Conservation (phyloP, 2,113 vertebrate genomes). For the Coryphaenoides rupestris region DNA sequence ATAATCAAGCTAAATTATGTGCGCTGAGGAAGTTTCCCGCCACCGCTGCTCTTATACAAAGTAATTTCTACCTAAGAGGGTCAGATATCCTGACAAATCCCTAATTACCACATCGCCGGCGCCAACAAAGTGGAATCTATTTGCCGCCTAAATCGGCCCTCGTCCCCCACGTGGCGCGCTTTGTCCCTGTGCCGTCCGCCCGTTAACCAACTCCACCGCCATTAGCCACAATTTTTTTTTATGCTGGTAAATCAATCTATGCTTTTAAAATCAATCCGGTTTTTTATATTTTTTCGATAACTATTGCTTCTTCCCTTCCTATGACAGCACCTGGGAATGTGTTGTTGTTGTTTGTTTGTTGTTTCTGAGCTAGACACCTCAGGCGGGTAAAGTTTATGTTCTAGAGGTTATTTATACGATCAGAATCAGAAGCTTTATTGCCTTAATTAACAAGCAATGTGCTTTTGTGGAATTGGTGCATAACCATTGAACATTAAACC, state of each 20-base stretch:
- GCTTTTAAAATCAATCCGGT: too few relatives aligned
- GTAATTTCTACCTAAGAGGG: slow-evolving; percentile 98
- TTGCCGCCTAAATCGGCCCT: slow-evolving; percentile 90
- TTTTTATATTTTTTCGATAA: slow-evolving; percentile 84
- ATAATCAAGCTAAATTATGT: slow-evolving; percentile 98
- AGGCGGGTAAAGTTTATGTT: too few relatives aligned
- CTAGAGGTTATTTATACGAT: slow-evolving; percentile 9
- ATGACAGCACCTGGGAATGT: too few relatives aligned
- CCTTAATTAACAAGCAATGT: too few relatives aligned
- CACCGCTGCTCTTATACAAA: slow-evolving; percentile 93
- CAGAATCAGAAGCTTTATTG: too few relatives aligned
- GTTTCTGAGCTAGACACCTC: too few relatives aligned
- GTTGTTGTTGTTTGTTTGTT: too few relatives aligned
- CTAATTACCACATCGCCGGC: slow-evolving; percentile 91
- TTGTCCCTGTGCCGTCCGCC: slow-evolving; percentile 71
- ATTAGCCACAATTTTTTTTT: too few relatives aligned
- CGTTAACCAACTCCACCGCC: slow-evolving; percentile 89
- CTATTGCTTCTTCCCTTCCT: slow-evolving; percentile 30
- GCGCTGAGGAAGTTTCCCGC: slow-evolving; percentile 77
- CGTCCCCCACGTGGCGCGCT: slow-evolving; percentile 82
- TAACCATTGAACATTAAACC: too few relatives aligned
- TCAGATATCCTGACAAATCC: slow-evolving; percentile 99
- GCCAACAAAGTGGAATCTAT: slow-evolving; percentile 92
- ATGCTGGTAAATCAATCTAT: too few relatives aligned
- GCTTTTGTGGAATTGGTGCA: too few relatives aligned